Conservation (phyloP, 2,113 vertebrate genomes). For the Recurvirostra avosetta region DNA sequence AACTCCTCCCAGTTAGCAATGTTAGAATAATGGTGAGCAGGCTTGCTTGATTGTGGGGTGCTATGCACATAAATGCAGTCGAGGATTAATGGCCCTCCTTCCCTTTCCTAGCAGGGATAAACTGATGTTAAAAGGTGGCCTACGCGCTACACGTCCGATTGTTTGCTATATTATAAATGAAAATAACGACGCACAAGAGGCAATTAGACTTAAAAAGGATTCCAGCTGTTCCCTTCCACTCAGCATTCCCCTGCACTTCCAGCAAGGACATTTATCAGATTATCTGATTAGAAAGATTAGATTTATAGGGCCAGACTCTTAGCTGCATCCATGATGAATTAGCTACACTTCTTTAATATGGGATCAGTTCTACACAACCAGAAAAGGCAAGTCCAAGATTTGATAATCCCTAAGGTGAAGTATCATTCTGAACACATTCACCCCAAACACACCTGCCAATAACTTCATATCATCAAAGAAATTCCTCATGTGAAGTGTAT, state of each 20-base stretch:
- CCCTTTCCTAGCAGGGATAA: neutral
- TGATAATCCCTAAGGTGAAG: neutral
- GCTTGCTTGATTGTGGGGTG: neutral
- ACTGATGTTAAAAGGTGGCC: neutral
- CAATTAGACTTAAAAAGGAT: conserved; percentile 9
- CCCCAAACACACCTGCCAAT: neutral
- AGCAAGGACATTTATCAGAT: conserved; percentile 22
- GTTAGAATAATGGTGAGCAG: neutral
- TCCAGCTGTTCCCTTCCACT: neutral
- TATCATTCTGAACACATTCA: neutral
- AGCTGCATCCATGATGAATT: neutral
- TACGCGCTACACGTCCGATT: neutral
- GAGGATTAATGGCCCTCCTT: neutral
- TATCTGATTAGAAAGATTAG: conserved; percentile 48
- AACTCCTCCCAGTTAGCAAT: conserved; percentile 1
- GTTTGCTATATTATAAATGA: neutral
- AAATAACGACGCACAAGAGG: neutral
- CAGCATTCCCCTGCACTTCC: neutral
- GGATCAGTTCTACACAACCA: neutral
- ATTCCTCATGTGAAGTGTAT: neutral
- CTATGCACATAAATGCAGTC: neutral
- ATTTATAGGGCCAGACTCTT: neutral
- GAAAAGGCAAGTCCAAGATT: neutral
- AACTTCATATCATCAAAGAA: neutral
- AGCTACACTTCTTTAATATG: neutral